phyloP scores from a whole-genome alignment of 2,113 vertebrate genomes.

The Struthio camelus region DNA sequence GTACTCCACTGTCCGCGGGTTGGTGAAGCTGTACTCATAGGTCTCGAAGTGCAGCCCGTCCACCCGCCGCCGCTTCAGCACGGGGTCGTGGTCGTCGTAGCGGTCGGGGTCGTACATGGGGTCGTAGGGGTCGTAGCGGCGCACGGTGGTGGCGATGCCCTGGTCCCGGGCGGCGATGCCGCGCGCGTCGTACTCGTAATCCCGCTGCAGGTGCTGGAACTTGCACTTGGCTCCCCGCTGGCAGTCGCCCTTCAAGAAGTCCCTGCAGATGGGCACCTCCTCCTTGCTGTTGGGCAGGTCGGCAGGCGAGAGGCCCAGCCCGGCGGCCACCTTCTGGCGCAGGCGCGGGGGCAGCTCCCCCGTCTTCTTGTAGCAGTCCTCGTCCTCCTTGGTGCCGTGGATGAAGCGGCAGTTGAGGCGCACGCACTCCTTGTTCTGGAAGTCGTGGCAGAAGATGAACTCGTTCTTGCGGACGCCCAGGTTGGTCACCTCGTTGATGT shows the following conservation, averaged over 20 bases:
- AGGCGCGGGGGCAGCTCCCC: slow-evolving; percentile 91
- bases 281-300: slow-evolving; percentile 92
- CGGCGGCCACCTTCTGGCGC: slow-evolving; percentile 90
- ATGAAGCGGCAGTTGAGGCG: slow-evolving; percentile 95
- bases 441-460: slow-evolving; percentile 97
- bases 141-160: slow-evolving; percentile 73
- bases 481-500: slow-evolving; percentile 92
- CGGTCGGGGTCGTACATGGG: slow-evolving; percentile 84
- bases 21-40: slow-evolving; percentile 83
- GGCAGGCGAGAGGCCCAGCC: slow-evolving; percentile 89
- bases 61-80: slow-evolving; percentile 87
- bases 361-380: slow-evolving; percentile 95
- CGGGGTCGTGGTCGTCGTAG: slow-evolving; percentile 86
- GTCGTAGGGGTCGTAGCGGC: slow-evolving; percentile 80
- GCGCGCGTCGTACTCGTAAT: slow-evolving; percentile 85
- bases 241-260: slow-evolving; percentile 95
- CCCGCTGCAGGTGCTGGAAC: slow-evolving; percentile 92
- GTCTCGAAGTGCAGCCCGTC: slow-evolving; percentile 88
- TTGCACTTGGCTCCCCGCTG: slow-evolving; percentile 95
- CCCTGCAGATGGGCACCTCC: slow-evolving; percentile 94
- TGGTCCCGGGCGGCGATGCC: slow-evolving; percentile 74
- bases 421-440: slow-evolving; percentile 96
- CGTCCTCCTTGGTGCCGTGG: slow-evolving; percentile 95
- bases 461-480: slow-evolving; percentile 96
- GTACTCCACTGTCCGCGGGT: slow-evolving; percentile 85